Conservation (phyloP, 2,888 invertebrate species). For the Cactoblastis cactorum region DNA sequence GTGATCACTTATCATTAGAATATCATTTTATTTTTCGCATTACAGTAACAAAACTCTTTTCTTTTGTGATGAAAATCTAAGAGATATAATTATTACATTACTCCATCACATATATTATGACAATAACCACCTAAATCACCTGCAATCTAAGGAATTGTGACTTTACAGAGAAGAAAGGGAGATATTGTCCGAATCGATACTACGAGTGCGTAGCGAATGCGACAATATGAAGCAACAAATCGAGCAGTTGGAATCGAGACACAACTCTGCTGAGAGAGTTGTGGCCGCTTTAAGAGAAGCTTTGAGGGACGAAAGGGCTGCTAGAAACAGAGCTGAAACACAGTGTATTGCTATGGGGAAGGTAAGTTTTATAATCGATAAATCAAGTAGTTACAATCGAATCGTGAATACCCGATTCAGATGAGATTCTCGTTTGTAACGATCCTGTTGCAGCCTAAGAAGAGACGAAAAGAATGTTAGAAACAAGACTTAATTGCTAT, state of each 20-base stretch:
- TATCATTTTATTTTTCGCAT: no score
- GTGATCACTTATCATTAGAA: no score
- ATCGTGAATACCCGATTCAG: no score
- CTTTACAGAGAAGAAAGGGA: conserved; percentile 54
- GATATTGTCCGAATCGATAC: conserved; percentile 39
- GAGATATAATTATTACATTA: no score
- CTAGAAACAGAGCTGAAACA: conserved; percentile 47
- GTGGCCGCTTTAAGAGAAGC: conserved; percentile 57
- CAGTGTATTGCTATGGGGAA: conserved; percentile 41
- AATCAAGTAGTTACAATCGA: not conserved
- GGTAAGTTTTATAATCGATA: conserved; percentile 29
- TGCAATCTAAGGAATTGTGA: not conserved
- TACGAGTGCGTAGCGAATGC: conserved; percentile 41
- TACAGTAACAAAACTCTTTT: no score
- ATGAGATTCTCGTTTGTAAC: no score
- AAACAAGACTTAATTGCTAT: no score
- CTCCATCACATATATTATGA: no score
- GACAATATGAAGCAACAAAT: conserved; percentile 39
- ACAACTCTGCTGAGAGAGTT: conserved; percentile 47
- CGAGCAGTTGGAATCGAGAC: conserved; percentile 41
- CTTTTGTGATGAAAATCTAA: no score
- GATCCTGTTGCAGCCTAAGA: no score
- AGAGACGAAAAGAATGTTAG: no score
- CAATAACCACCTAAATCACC: no score
- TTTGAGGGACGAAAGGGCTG: conserved; percentile 51